Conservation (phyloP, 2,113 vertebrate species). For the Leuciscus idus region DNA sequence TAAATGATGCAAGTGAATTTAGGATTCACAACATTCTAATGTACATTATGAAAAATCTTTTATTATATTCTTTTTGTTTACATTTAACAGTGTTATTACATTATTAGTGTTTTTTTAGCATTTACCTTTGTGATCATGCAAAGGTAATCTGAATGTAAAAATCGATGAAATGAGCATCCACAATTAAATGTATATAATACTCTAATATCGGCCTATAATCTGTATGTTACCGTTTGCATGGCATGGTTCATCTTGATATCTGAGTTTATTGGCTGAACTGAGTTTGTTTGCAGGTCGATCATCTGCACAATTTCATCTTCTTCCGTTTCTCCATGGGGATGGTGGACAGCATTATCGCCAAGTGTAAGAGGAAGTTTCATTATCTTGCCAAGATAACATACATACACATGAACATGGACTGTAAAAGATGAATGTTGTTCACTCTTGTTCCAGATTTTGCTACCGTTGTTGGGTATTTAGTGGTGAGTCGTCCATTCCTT, state of each 20-base stretch:
- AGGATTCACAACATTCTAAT: no score
- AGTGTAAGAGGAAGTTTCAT: conserved; percentile 85
- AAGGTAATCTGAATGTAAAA: not conserved
- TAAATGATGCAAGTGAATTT: no score
- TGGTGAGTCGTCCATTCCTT: conserved; percentile 94
- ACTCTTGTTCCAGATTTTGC: conserved; percentile 82
- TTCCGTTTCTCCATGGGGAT: conserved; percentile 99
- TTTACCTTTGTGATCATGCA: not conserved
- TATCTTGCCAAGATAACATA: not conserved
- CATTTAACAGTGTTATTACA: not conserved
- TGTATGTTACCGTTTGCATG: not conserved
- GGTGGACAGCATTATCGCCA: conserved; percentile 93
- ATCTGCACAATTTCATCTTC: conserved; percentile 95
- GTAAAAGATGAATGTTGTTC: not conserved
- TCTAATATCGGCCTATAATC: not conserved
- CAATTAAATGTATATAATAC: not conserved
- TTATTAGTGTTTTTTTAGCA: not conserved
- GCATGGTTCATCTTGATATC: not conserved
- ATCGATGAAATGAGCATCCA: not conserved
- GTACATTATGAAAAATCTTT: not conserved
- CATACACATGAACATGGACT: not conserved
- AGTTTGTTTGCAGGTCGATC: conserved; percentile 84
- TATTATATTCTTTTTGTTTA: not conserved
- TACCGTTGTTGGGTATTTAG: conserved; percentile 95
- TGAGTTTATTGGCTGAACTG: not conserved